Evolutionary conservation across 1,140 invertebrate genomes (phyloP).

Genomic region (Diprion similis): DNA sequence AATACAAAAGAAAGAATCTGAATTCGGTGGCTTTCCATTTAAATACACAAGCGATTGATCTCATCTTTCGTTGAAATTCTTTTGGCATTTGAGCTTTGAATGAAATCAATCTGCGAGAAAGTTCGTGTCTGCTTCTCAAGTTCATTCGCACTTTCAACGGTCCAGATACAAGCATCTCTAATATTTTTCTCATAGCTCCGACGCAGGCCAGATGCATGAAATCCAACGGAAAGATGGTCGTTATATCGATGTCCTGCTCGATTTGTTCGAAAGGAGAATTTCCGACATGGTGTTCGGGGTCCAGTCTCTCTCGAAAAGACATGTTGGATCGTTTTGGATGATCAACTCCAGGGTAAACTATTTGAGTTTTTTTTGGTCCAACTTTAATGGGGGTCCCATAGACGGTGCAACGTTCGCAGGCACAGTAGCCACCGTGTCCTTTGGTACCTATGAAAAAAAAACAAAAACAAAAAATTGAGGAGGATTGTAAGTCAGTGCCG

Average conservation of each 20-base stretch:
- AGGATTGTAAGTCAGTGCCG: too few species aligned
- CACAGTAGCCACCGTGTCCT: conserved; percentile 17
- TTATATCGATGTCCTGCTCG: conserved; percentile 17
- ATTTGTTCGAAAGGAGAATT: conserved; percentile 19
- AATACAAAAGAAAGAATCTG: conserved; percentile 23
- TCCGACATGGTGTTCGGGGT: conserved; percentile 13
- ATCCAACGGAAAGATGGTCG: conserved; percentile 25
- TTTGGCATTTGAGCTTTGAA: conserved; percentile 8
- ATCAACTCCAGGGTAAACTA: conserved; percentile 14
- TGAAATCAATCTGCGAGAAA: conserved; percentile 14
- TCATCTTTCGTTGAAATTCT: conserved; percentile 22
- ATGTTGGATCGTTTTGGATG: neutral
- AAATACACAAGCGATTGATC: conserved; percentile 5
- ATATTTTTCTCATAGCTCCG: conserved; percentile 20
- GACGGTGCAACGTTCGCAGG: conserved; percentile 23
- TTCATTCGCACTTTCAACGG: conserved; percentile 12
- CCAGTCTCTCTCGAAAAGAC: conserved; percentile 13
- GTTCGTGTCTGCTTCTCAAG: neutral
- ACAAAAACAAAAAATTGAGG: too few species aligned
- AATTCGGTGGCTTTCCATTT: conserved; percentile 25
- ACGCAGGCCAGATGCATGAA: conserved; percentile 24
- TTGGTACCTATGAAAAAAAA: too few species aligned
- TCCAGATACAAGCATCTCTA: conserved; percentile 1
- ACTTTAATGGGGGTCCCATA: neutral
- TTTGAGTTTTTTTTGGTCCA: neutral